phyloP scores from a whole-genome alignment of 2,113 vertebrate species.

The Triplophysa rosa region DNA sequence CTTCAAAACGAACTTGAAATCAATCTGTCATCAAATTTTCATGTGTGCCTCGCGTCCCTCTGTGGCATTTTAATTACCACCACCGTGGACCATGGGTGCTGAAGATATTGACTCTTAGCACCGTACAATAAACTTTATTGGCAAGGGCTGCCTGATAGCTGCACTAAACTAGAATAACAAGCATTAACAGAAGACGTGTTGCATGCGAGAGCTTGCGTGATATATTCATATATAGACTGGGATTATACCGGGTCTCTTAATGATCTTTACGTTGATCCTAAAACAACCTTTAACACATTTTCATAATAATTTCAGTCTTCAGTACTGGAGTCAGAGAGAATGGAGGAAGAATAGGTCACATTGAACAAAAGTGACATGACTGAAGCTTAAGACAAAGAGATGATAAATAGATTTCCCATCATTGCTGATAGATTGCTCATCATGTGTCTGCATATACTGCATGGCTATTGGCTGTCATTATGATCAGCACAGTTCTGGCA shows the following conservation, averaged over 20 bases:
- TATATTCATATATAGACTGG: background rate
- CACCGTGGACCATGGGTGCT: slow-evolving; percentile 90
- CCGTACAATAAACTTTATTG: slow-evolving; percentile 99
- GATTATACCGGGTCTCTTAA: slow-evolving; percentile 23
- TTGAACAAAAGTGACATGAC: slow-evolving; percentile 25
- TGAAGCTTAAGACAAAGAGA: slow-evolving; percentile 28
- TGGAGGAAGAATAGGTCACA: background rate
- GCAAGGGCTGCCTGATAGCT: slow-evolving; percentile 96
- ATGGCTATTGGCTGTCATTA: slow-evolving; percentile 77
- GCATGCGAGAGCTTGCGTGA: background rate
- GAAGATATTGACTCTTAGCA: slow-evolving; percentile 98
- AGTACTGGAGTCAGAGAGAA: background rate
- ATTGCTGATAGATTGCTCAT: slow-evolving; percentile 80
- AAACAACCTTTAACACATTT: background rate
- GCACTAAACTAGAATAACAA: slow-evolving; percentile 98
- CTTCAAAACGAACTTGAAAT: slow-evolving; percentile 95
- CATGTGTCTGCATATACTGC: slow-evolving; percentile 77
- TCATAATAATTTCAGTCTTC: background rate
- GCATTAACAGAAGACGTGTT: slow-evolving; percentile 82
- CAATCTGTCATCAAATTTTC: slow-evolving; percentile 94
- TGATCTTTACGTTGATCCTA: background rate
- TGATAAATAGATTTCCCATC: slow-evolving; percentile 75
- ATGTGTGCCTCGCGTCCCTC: slow-evolving; percentile 85
- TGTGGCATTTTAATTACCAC: slow-evolving; percentile 99
- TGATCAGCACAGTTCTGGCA: slow-evolving; percentile 74